phyloP scores from a whole-genome alignment of 2,797 vertebrate species.

The Melanotaenia pygmaea region DNA sequence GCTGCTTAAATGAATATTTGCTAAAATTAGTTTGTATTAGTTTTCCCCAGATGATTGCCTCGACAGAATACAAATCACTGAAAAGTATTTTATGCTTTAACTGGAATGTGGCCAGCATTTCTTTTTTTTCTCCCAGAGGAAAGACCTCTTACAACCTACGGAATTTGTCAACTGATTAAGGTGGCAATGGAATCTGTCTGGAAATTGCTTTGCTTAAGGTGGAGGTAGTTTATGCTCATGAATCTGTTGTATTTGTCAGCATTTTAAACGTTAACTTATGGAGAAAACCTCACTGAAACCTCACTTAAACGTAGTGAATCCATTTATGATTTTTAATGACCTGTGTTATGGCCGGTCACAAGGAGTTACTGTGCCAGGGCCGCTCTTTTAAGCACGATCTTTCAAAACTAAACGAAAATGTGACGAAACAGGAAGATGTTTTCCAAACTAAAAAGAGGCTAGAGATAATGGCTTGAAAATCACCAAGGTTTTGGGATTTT shows the following conservation, averaged over 20 bases:
- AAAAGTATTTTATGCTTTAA: conserved; percentile 17
- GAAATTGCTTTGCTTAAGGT: conserved; percentile 5
- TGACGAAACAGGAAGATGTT: background rate
- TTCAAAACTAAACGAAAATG: conserved; percentile 2
- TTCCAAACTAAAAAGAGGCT: conserved; percentile 6
- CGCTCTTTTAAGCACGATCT: background rate
- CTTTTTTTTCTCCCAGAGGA: conserved; percentile 24
- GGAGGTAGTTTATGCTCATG: conserved; percentile 9
- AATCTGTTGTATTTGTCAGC: conserved; percentile 13
- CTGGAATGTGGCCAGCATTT: conserved; percentile 31
- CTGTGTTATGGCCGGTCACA: background rate
- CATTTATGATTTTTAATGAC: conserved; percentile 7
- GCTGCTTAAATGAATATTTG: conserved; percentile 55
- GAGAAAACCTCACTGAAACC: background rate
- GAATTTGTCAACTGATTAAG: conserved; percentile 24
- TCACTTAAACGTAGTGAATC: conserved; percentile 13
- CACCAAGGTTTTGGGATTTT: conserved; percentile 5
- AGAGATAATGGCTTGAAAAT: background rate
- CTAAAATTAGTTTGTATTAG: conserved; percentile 49
- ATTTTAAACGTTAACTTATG: conserved; percentile 6
- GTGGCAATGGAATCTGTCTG: conserved; percentile 3
- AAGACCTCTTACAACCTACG: conserved; percentile 15
- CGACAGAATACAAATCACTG: conserved; percentile 22
- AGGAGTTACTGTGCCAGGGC: background rate
- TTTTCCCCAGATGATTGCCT: conserved; percentile 27